These are phyloP conservation scores for Hyles euphorbiae DNA, from an alignment of 1,140 invertebrate genomes.

Conservation along the genomic window DNA sequence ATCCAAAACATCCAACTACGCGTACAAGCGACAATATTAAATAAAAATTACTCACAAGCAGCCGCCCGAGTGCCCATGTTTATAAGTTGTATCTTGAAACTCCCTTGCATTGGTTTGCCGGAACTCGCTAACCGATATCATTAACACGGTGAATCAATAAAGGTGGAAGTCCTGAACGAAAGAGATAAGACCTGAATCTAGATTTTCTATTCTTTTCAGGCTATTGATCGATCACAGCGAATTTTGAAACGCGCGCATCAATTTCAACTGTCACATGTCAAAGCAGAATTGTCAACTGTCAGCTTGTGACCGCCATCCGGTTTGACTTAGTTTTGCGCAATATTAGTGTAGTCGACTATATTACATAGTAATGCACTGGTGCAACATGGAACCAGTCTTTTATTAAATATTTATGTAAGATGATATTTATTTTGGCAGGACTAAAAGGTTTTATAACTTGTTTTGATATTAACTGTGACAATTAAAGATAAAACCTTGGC, in stretches of 20 bases:
- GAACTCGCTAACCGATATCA: slow-evolving; percentile 50
- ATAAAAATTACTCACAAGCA: slow-evolving; percentile 78
- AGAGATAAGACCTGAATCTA: slow-evolving; percentile 71
- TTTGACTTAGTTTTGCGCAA: too few relatives aligned
- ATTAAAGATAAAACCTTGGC: too few relatives aligned
- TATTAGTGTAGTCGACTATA: too few relatives aligned
- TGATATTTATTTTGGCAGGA: too few relatives aligned
- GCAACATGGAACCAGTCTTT: too few relatives aligned
- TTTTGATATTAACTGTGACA: too few relatives aligned
- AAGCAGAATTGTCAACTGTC: neutral
- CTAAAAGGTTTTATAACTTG: too few relatives aligned
- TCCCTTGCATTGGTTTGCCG: slow-evolving; percentile 72
- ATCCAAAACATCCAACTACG: slow-evolving; percentile 2
- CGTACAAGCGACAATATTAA: neutral
- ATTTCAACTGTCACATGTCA: slow-evolving; percentile 1
- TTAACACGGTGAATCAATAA: slow-evolving; percentile 35
- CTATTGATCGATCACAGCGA: slow-evolving; percentile 45
- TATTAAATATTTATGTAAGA: too few relatives aligned
- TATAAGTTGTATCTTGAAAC: slow-evolving; percentile 80
- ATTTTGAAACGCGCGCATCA: slow-evolving; percentile 16
- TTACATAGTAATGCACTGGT: too few relatives aligned
- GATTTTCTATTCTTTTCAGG: slow-evolving; percentile 63
- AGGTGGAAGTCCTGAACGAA: slow-evolving; percentile 46
- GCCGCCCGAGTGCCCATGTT: slow-evolving; percentile 85
- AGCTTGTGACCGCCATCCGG: neutral